These are phyloP conservation scores for Gracilinanus agilis DNA, from an alignment of 2,113 vertebrate species.

Conservation along the genomic window DNA sequence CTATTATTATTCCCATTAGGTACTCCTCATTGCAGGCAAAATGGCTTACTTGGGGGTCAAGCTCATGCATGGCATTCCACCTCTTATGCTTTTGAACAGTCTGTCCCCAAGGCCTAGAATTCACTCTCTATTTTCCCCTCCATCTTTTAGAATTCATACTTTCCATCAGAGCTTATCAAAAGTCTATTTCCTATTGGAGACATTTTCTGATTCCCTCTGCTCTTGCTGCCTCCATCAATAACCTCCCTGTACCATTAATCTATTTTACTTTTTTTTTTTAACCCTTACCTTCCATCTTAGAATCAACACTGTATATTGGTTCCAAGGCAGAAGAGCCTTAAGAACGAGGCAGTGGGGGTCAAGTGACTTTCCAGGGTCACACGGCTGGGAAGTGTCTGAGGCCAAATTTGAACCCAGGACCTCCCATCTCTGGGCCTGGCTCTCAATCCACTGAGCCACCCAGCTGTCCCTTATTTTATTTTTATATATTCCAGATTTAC, in stretches of 20 bases:
- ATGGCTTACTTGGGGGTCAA: not conserved
- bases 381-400: no score
- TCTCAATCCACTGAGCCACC: no score
- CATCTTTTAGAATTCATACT: not conserved
- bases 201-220: not conserved
- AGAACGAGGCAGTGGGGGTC: no score
- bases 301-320: no score
- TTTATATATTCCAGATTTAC: not conserved
- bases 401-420: no score
- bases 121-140: not conserved
- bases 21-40: not conserved
- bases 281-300: no score
- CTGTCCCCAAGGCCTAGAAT: not conserved
- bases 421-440: no score
- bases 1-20: not conserved
- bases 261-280: not conserved
- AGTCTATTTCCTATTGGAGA: no score
- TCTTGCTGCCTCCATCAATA: not conserved
- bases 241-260: not conserved
- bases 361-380: no score
- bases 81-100: not conserved
- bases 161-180: not conserved
- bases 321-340: no score
- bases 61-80: not conserved
- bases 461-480: not conserved